Evolutionary conservation across 2,888 invertebrate genomes (phyloP).

Genomic region (Pardosa pseudoannulata): DNA sequence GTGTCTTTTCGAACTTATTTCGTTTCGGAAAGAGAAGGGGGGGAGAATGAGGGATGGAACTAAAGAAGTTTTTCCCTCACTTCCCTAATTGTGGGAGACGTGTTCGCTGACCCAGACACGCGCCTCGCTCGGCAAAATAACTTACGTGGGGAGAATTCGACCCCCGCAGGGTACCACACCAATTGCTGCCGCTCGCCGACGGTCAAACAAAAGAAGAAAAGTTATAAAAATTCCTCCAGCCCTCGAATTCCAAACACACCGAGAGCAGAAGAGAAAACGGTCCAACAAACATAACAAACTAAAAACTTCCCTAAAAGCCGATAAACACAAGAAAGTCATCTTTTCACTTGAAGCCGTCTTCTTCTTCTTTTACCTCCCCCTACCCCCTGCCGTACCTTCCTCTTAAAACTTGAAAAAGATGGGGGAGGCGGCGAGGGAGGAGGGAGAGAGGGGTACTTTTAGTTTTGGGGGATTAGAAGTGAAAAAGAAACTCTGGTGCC

Average conservation of each 20-base stretch:
- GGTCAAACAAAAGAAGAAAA: conserved; percentile 64
- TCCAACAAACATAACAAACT: conserved; percentile 59
- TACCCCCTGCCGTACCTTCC: no score
- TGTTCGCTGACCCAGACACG: conserved; percentile 8
- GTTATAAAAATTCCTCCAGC: conserved; percentile 67
- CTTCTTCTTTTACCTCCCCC: not conserved
- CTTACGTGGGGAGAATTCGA: conserved; percentile 8
- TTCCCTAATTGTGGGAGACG: conserved; percentile 10
- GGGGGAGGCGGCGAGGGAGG: not conserved
- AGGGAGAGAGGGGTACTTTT: conserved; percentile 27
- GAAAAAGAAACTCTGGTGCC: conserved; percentile 64
- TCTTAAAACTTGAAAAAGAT: conserved; percentile 58
- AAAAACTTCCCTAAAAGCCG: conserved; percentile 69
- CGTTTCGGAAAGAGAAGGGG: no score
- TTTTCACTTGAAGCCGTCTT: conserved; percentile 54
- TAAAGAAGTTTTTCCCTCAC: not conserved
- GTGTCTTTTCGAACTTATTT: no score
- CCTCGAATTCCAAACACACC: conserved; percentile 66
- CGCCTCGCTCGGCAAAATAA: not conserved
- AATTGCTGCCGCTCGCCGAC: conserved; percentile 33
- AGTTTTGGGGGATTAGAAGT: conserved; percentile 59
- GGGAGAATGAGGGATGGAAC: not conserved
- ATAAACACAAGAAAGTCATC: conserved; percentile 72
- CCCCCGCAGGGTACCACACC: conserved; percentile 18
- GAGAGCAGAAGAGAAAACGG: conserved; percentile 4